These are phyloP conservation scores for Rhinopomastus cyanomelas DNA, from an alignment of 2,113 vertebrate species.

Conservation along the genomic window DNA sequence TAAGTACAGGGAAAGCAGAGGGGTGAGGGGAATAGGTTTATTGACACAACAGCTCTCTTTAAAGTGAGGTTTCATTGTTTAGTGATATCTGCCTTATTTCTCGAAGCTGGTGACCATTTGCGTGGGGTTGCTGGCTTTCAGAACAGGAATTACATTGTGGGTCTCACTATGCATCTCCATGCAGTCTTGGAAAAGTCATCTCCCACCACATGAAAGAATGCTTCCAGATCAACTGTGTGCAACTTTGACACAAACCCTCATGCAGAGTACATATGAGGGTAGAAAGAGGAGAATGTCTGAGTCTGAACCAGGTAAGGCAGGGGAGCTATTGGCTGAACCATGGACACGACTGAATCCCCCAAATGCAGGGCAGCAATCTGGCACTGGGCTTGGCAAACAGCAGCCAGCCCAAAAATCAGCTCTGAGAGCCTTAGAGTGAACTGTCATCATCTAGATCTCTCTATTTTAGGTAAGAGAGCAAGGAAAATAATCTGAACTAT, in stretches of 20 bases:
- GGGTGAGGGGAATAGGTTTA: slow-evolving; percentile 21
- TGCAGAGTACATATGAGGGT: background rate
- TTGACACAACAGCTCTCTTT: background rate
- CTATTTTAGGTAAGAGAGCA: slow-evolving; percentile 14
- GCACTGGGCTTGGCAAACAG: background rate
- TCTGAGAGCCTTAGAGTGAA: background rate
- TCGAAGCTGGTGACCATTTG: background rate
- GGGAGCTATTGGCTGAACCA: rapidly evolving
- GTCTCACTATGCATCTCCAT: background rate
- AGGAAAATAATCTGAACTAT: background rate
- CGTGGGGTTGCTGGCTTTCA: background rate
- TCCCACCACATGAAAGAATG: background rate
- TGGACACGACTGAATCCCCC: background rate
- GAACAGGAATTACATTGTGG: background rate
- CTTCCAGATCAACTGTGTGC: background rate
- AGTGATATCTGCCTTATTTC: background rate
- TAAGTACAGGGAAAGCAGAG: background rate
- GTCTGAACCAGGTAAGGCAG: background rate
- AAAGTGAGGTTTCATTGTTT: background rate
- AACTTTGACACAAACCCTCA: background rate
- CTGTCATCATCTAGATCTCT: background rate
- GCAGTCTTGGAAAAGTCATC: background rate
- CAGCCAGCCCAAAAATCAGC: background rate
- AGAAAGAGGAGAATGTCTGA: background rate
- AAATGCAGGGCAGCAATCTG: background rate